Conservation (phyloP, 1,140 invertebrate genomes). For the Tetramorium alpestre region DNA sequence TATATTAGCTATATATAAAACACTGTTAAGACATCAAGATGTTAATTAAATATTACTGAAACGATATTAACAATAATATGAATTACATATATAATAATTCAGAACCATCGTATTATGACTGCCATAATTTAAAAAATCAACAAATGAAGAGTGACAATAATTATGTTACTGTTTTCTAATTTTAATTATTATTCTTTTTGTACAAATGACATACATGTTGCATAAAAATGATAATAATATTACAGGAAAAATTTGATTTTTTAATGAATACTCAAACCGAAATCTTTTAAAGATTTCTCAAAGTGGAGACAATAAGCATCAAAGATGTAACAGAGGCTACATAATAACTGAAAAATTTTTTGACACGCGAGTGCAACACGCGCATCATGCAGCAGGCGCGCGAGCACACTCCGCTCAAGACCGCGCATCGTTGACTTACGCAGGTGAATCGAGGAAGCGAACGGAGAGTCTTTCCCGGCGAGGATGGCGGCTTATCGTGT, state of each 20-base stretch:
- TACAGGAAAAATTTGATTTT: neutral
- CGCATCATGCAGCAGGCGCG: neutral
- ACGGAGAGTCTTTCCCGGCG: neutral
- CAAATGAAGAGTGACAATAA: neutral
- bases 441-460: constrained; percentile 52
- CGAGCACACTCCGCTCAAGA: neutral
- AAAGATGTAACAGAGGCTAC: neutral
- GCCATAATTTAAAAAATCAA: neutral
- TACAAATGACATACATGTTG: too few relatives aligned
- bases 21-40: neutral
- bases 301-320: neutral
- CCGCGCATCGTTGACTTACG: neutral
- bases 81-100: too few relatives aligned
- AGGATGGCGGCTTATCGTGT: constrained; percentile 33
- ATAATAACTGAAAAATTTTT: neutral
- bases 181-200: neutral
- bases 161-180: neutral
- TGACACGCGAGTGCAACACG: neutral
- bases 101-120: too few relatives aligned
- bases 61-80: neutral
- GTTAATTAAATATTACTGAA: neutral
- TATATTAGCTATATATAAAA: too few relatives aligned
- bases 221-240: neutral
- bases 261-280: neutral
- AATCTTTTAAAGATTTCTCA: neutral